A percentile compares a stretch with the other conserved stretches of the same genome.
These are phyloP conservation scores for Rhinolophus ferrumequinum DNA, from an alignment of 2,113 vertebrate species.

Conservation along the genomic window DNA sequence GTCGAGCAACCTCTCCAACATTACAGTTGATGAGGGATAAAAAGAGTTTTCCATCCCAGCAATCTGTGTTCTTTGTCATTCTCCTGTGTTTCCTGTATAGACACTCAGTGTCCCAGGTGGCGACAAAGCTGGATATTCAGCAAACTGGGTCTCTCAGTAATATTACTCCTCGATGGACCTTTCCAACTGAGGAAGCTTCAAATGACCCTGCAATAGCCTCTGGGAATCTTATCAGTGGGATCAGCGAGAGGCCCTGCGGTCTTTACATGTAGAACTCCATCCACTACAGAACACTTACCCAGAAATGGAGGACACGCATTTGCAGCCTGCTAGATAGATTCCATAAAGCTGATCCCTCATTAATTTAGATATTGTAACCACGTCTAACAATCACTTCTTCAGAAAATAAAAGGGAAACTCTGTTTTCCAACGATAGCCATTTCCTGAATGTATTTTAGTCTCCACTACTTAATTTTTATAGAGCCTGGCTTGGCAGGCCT, in stretches of 20 bases:
- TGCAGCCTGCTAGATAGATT: slow-evolving; percentile 60
- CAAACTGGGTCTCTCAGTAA: background rate
- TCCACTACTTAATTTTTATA: slow-evolving; percentile 66
- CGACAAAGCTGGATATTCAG: background rate
- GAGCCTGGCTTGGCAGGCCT: slow-evolving; percentile 22
- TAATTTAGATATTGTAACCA: slow-evolving; percentile 82
- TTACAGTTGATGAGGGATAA: background rate
- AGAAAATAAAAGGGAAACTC: slow-evolving; percentile 64
- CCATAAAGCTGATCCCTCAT: slow-evolving; percentile 80
- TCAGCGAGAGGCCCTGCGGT: slow-evolving; percentile 34
- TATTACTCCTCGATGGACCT: no score
- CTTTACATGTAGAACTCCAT: background rate
- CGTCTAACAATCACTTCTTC: slow-evolving; percentile 54
- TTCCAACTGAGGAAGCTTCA: background rate
- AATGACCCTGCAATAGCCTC: background rate
- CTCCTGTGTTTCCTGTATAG: background rate
- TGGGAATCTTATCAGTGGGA: slow-evolving; percentile 42
- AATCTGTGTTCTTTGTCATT: background rate
- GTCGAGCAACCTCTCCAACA: background rate
- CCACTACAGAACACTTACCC: slow-evolving; percentile 44
- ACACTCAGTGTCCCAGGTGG: background rate
- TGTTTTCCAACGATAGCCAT: slow-evolving; percentile 79
- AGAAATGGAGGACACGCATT: slow-evolving; percentile 67
- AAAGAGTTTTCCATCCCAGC: background rate
- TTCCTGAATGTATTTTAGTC: slow-evolving; percentile 79